Evolutionary conservation across 2,888 invertebrate genomes (phyloP), one percentile per base, ranked within the genome.

Genomic region (Ochropleura plecta): DNA sequence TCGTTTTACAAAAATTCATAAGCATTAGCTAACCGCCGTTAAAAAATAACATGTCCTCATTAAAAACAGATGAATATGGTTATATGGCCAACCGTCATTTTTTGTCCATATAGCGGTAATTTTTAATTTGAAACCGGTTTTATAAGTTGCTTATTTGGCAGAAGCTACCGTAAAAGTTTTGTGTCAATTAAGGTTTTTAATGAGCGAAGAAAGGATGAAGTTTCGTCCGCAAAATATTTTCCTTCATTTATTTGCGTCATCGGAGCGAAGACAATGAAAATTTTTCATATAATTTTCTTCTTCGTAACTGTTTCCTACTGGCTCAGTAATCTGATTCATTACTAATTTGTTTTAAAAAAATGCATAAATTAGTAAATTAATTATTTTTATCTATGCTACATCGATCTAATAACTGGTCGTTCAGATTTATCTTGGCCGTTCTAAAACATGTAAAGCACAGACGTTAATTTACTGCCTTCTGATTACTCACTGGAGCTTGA

Each of bases 61-160:
- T 87, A 76, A 83, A 83, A 72, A 75, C 67, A 14, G 64, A 76
- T 78, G 69, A 85, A 79, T 85, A 62, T 62, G 62, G 62, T 60
- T 60, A 59, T 59, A 86, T 85, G 68, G 86, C 68, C 75, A 76
- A 73, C 69, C 62, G 70, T 77, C 77, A 63, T 78, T 78, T 84
- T 79, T 85, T 79, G 69, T 73, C 10, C 60, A 40, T 12, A 30
- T 77, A 90, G 78, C 91, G 89, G 91, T 90, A 84, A 78, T 85
- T 89, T 87, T 86, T 83, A 79, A 86, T 89, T 86, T 73, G 57
- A 83, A 89, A 90, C 91, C 84, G 83, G 91, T 91, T 91, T 85
- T 82, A 70, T 88, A 85, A 55, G 62, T 74, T 77, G 71, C 76
- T 88, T 89, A 88, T 90, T 88, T 84, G 76, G 86, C 70, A 82